Conservation (phyloP, 2,888 invertebrate genomes). For the Craniophora ligustri region DNA sequence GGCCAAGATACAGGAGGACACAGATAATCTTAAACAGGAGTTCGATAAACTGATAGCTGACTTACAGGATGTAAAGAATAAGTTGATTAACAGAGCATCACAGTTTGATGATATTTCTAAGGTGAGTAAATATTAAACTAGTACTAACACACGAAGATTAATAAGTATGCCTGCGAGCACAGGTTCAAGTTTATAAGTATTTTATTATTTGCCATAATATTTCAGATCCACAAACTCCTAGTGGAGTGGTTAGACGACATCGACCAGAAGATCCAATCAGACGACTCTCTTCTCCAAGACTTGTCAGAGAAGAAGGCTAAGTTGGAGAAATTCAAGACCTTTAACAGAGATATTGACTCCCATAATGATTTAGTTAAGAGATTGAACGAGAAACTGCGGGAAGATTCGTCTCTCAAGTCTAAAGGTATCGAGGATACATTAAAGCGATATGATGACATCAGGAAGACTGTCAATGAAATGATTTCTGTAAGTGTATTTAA, state of each 20-base stretch:
- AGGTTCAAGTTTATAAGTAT: background rate
- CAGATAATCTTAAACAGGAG: constrained; percentile 95
- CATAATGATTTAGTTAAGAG: constrained; percentile 94
- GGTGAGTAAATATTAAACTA: constrained; percentile 68
- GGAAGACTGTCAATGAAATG: constrained; percentile 90
- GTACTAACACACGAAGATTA: too few relatives aligned
- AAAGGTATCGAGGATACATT: constrained; percentile 92
- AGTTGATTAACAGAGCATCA: constrained; percentile 92
- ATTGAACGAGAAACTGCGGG: constrained; percentile 92
- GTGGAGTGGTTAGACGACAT: constrained; percentile 96
- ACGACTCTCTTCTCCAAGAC: constrained; percentile 93
- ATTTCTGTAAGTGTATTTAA: constrained; percentile 87
- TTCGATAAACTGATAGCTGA: constrained; percentile 96
- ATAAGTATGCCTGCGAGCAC: background rate
- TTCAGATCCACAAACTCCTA: constrained; percentile 91
- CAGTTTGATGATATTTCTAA: constrained; percentile 96
- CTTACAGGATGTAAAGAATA: constrained; percentile 93
- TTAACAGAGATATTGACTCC: constrained; percentile 94
- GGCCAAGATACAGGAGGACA: constrained; percentile 96
- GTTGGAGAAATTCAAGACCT: constrained; percentile 95
- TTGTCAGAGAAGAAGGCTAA: constrained; percentile 96
- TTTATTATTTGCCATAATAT: background rate
- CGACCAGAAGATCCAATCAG: constrained; percentile 93
- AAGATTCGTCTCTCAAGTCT: constrained; percentile 90
- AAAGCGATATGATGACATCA: constrained; percentile 91